Evolutionary conservation across 2,797 vertebrate species (phyloP).

Genomic region (Thamnophis elegans): DNA sequence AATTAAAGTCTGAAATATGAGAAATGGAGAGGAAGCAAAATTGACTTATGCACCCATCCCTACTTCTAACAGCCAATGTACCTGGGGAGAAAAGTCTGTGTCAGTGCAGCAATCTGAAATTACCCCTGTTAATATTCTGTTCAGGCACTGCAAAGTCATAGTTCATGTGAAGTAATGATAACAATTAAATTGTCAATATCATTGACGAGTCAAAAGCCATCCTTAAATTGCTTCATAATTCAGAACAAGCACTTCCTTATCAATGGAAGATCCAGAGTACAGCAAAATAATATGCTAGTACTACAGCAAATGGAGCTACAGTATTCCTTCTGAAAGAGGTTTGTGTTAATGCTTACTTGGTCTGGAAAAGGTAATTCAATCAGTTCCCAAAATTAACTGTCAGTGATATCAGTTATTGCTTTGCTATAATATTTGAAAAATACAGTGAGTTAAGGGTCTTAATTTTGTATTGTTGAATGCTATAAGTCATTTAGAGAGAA

Average conservation of each 20-base stretch:
- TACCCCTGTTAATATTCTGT: conserved; percentile 35
- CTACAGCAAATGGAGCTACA: background rate
- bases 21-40: background rate
- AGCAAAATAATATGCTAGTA: conserved; percentile 33
- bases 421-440: conserved; percentile 6
- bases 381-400: conserved; percentile 6
- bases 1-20: background rate
- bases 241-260: conserved; percentile 39
- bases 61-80: conserved; percentile 12
- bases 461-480: background rate
- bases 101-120: conserved; percentile 16
- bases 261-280: conserved; percentile 42
- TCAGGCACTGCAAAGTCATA: conserved; percentile 42
- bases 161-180: conserved; percentile 36
- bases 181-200: conserved; percentile 44
- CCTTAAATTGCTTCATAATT: conserved; percentile 50
- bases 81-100: conserved; percentile 32
- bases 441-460: background rate
- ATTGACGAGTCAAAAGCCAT: conserved; percentile 45
- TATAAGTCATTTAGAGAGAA: background rate
- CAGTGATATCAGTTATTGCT: background rate
- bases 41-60: background rate
- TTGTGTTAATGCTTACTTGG: background rate
- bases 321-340: background rate
- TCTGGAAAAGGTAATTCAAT: background rate